These are phyloP conservation scores for Drosophila parvula DNA, from an alignment of 1,140 invertebrate species.

Conservation along the genomic window DNA sequence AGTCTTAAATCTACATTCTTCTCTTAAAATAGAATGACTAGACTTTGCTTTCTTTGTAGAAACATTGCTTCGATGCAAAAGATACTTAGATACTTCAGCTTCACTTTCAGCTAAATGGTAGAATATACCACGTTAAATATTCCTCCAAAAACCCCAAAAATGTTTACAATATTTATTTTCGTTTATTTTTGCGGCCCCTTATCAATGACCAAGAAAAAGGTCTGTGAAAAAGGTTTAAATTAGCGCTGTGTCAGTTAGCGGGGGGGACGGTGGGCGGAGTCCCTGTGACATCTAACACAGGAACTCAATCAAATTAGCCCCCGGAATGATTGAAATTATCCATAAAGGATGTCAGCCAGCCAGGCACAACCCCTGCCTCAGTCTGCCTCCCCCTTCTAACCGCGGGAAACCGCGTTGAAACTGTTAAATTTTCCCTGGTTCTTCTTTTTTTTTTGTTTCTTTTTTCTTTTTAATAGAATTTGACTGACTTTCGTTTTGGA, in stretches of 20 bases:
- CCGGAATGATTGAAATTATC: constrained; percentile 29
- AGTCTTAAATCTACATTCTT: neutral
- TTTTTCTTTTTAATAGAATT: neutral
- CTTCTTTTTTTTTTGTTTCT: constrained; percentile 15
- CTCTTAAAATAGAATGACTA: no score
- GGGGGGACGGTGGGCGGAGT: neutral
- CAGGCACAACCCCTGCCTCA: neutral
- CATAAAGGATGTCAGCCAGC: neutral
- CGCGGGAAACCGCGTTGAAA: constrained; percentile 27
- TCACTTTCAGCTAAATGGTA: neutral
- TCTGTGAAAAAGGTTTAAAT: constrained; percentile 46
- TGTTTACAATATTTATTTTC: neutral
- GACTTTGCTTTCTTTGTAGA: neutral
- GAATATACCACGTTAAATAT: neutral
- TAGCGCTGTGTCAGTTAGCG: constrained; percentile 17
- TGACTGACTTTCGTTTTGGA: constrained; percentile 24
- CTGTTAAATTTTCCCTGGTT: constrained; percentile 51
- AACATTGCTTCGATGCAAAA: neutral
- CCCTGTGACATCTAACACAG: constrained; percentile 65
- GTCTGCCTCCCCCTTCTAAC: neutral
- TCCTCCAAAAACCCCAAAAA: neutral
- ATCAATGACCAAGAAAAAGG: neutral
- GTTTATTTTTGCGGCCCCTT: neutral
- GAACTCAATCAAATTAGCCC: constrained; percentile 78
- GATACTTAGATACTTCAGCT: neutral